Percentiles rank a stretch among this genome's conserved stretches.
Evolutionary conservation across 1,140 invertebrate species (phyloP).

Genomic region (Bicyclus anynana): DNA sequence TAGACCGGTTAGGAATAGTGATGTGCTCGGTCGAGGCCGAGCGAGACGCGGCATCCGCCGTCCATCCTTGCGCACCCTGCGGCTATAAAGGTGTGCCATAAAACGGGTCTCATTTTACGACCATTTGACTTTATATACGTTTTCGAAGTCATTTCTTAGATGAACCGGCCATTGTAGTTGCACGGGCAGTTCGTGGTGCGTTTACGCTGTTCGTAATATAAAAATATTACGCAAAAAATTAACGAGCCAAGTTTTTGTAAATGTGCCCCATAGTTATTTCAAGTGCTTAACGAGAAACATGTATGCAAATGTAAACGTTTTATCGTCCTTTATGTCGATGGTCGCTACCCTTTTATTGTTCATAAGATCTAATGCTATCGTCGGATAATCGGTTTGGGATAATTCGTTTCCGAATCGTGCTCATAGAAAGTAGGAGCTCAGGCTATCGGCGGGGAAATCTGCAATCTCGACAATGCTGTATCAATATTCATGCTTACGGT

Average conservation of each 20-base stretch:
- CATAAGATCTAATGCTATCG: constrained; percentile 37
- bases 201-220: constrained; percentile 50
- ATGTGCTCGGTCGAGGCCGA: constrained; percentile 23
- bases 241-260: constrained; percentile 5
- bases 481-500: constrained; percentile 74
- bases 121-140: constrained; percentile 72
- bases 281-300: constrained; percentile 6
- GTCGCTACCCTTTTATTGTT: constrained; percentile 17
- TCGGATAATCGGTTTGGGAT: constrained; percentile 58
- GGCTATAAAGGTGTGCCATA: constrained; percentile 71
- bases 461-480: constrained; percentile 71
- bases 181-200: constrained; percentile 49
- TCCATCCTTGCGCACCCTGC: constrained; percentile 60
- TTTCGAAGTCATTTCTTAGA: constrained; percentile 69
- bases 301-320: constrained; percentile 4
- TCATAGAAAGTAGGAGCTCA: constrained; percentile 56
- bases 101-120: constrained; percentile 71
- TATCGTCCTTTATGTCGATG: constrained; percentile 9
- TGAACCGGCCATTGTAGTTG: constrained; percentile 58
- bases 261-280: constrained; percentile 1
- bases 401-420: constrained; percentile 68
- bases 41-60: constrained; percentile 49
- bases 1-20: constrained; percentile 20
- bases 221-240: constrained; percentile 41
- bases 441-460: constrained; percentile 61